Percentiles rank a stretch among this genome's conserved stretches.
These are phyloP conservation scores for Threskiornis aethiopicus DNA, from an alignment of 2,797 vertebrate species.

Conservation along the genomic window DNA sequence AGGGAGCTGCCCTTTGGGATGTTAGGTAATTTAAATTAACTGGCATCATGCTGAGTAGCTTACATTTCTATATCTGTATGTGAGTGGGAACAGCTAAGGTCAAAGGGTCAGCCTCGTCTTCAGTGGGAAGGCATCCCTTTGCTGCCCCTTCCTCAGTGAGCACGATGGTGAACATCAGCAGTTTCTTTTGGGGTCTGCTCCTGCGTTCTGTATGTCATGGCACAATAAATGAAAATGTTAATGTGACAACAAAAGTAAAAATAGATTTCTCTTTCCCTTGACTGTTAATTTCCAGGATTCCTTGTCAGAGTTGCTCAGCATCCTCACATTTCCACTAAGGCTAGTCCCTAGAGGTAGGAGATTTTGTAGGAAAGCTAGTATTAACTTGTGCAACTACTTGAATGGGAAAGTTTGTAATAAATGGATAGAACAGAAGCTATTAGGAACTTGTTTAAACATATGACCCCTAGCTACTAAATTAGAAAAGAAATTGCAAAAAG, in stretches of 20 bases:
- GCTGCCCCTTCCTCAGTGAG: neutral
- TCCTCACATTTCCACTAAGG: neutral
- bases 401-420: neutral
- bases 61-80: constrained; percentile 68
- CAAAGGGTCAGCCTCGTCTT: constrained; percentile 61
- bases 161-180: neutral
- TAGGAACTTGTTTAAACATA: neutral
- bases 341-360: neutral
- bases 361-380: neutral
- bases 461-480: neutral
- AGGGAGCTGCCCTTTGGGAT: constrained; percentile 65
- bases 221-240: neutral
- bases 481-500: neutral
- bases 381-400: neutral
- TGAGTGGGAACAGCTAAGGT: constrained; percentile 60
- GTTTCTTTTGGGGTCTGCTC: neutral
- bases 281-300: neutral
- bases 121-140: constrained; percentile 3
- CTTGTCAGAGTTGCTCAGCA: neutral
- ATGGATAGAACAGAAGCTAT: neutral
- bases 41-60: constrained; percentile 60
- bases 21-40: constrained; percentile 69
- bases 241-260: neutral
- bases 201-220: neutral
- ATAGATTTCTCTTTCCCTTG: neutral